These are phyloP conservation scores for Dinocampus coccinellae DNA, from an alignment of 2,888 invertebrate genomes.

Conservation along the genomic window DNA sequence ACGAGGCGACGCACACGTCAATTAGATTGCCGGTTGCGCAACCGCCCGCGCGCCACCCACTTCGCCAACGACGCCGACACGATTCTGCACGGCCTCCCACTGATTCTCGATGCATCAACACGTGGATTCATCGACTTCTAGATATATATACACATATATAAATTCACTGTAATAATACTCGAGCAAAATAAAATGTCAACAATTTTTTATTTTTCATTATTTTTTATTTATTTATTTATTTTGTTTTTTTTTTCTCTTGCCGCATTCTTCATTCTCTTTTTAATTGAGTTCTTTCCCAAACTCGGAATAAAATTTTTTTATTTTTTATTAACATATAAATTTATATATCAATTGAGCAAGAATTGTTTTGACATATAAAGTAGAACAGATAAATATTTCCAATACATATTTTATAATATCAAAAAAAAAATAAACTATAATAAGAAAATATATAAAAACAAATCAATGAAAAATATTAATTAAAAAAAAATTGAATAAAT, in stretches of 20 bases:
- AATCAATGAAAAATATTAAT: too few species aligned
- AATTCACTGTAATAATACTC: neutral
- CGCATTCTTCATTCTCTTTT: neutral
- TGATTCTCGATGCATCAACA: conserved; percentile 34
- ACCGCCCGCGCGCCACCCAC: conserved; percentile 50
- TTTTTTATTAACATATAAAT: too few species aligned
- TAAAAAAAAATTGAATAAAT: too few species aligned
- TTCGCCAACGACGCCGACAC: conserved; percentile 48
- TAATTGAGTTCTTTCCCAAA: neutral
- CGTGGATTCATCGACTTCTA: conserved; percentile 26
- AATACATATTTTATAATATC: too few species aligned
- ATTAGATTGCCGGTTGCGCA: conserved; percentile 55
- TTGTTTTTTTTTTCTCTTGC: neutral
- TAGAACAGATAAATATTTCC: too few species aligned
- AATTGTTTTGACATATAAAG: neutral
- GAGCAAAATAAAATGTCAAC: neutral
- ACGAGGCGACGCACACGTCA: conserved; percentile 53
- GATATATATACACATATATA: neutral
- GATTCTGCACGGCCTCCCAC: conserved; percentile 39
- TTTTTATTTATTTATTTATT: neutral
- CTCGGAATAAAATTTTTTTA: too few species aligned
- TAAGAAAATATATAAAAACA: too few species aligned
- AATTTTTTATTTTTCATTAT: neutral
- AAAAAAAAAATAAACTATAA: too few species aligned
- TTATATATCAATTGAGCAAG: neutral